A percentile compares a stretch with the other conserved stretches of the same genome.
These are phyloP conservation scores for Sebastes matsubarae DNA, from an alignment of 2,797 vertebrate species.

Conservation along the genomic window DNA sequence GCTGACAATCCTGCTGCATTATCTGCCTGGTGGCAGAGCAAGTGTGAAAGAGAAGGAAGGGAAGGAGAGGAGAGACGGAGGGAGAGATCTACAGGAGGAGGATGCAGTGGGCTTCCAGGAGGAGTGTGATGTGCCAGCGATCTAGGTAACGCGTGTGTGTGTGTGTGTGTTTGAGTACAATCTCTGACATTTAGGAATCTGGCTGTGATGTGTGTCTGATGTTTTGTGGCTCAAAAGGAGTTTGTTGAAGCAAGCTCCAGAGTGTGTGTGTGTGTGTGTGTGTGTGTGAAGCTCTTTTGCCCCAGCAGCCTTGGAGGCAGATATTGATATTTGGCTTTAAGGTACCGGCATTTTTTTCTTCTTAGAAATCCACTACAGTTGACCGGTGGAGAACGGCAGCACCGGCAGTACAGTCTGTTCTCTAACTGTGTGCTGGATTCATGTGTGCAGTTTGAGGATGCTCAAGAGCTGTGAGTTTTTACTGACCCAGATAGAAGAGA, in stretches of 20 bases:
- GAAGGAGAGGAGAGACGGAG: constrained; percentile 39
- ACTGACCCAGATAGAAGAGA: constrained; percentile 47
- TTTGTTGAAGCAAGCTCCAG: constrained; percentile 9
- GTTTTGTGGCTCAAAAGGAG: constrained; percentile 19
- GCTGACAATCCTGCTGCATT: constrained; percentile 86
- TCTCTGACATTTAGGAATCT: constrained; percentile 29
- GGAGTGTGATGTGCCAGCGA: constrained; percentile 23
- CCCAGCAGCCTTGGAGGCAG: background rate
- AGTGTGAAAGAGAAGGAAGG: constrained; percentile 65
- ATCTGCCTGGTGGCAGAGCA: constrained; percentile 80
- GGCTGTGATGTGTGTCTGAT: constrained; percentile 3
- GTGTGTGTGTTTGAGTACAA: background rate
- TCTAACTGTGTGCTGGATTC: background rate
- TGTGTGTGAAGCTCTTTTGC: background rate
- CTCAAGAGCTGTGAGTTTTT: background rate
- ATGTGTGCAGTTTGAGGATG: background rate
- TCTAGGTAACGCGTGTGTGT: constrained; percentile 56
- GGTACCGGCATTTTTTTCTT: background rate
- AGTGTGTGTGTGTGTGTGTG: background rate
- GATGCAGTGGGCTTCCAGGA: constrained; percentile 55
- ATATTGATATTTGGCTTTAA: background rate
- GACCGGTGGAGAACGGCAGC: background rate
- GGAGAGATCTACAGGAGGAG: constrained; percentile 56
- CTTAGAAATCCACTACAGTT: background rate
- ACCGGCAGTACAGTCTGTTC: constrained; percentile 39